Conservation (phyloP, 2,888 invertebrate species). For the Laspeyria flexula region DNA sequence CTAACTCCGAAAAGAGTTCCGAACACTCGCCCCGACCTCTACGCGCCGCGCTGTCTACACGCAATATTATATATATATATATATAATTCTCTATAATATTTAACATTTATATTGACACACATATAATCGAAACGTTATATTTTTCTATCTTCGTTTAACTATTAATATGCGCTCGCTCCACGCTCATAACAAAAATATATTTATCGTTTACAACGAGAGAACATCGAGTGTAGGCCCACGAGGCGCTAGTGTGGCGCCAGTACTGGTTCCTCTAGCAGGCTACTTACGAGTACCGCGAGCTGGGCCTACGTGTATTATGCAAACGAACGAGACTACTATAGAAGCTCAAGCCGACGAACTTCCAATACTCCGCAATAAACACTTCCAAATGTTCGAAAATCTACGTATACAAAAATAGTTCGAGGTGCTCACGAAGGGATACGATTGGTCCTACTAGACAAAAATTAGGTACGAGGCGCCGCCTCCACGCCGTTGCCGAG, state of each 20-base stretch:
- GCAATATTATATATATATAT: slow-evolving; percentile 33
- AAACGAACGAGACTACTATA: slow-evolving; percentile 17
- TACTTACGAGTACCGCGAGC: neutral
- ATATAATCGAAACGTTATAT: slow-evolving; percentile 30
- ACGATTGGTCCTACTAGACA: slow-evolving; percentile 45
- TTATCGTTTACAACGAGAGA: slow-evolving; percentile 23
- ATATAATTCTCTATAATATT: too few species aligned
- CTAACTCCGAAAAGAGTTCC: slow-evolving; percentile 21
- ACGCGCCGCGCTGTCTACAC: neutral
- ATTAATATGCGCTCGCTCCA: slow-evolving; percentile 25
- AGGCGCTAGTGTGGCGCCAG: neutral
- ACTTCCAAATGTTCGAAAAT: slow-evolving; percentile 44
- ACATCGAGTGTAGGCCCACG: slow-evolving; percentile 29
- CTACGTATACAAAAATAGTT: slow-evolving; percentile 53
- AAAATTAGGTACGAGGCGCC: slow-evolving; percentile 40
- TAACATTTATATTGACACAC: slow-evolving; percentile 48
- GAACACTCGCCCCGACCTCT: neutral
- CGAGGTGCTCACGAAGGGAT: slow-evolving; percentile 34
- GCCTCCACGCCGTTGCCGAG: slow-evolving; percentile 38
- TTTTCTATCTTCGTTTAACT: slow-evolving; percentile 22
- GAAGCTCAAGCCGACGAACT: slow-evolving; percentile 52
- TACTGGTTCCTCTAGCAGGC: neutral
- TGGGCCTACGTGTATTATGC: slow-evolving; percentile 18
- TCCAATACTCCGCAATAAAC: slow-evolving; percentile 46
- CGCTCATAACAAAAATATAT: slow-evolving; percentile 51